These are phyloP conservation scores for Gadus macrocephalus DNA, from an alignment of 2,113 vertebrate species.

Conservation along the genomic window DNA sequence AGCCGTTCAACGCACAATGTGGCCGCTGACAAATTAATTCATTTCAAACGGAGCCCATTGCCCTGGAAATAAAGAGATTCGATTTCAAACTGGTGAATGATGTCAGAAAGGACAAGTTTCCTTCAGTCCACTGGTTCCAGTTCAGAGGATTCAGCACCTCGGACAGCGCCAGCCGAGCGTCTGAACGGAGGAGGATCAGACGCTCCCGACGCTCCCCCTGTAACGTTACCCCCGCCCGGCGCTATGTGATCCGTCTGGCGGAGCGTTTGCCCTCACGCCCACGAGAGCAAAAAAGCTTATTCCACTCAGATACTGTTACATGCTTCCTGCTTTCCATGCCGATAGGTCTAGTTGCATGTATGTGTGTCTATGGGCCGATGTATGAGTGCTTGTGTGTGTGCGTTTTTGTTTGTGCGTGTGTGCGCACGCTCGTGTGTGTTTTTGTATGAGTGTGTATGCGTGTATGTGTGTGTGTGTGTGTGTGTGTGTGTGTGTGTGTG, in stretches of 20 bases:
- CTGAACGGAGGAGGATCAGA: neutral
- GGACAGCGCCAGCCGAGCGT: conserved; percentile 17
- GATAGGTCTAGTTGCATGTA: neutral
- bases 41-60: too few relatives aligned
- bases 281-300: neutral
- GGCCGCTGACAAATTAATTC: too few relatives aligned
- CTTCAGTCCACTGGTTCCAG: neutral
- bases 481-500: neutral
- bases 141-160: conserved; percentile 22
- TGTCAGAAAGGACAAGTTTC: neutral
- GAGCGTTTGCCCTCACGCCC: neutral
- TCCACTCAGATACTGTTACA: neutral
- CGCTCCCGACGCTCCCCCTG: neutral
- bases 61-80: too few relatives aligned
- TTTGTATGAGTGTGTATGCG: neutral
- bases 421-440: neutral
- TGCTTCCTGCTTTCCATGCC: neutral
- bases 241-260: neutral
- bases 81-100: neutral
- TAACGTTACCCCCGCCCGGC: neutral
- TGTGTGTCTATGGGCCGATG: neutral
- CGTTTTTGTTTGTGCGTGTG: neutral
- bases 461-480: conserved; percentile 3
- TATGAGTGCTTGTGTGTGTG: neutral
- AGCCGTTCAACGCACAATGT: too few relatives aligned